A percentile compares a stretch with the other conserved stretches of the same genome.
These are phyloP conservation scores for Tenualosa ilisha DNA, from an alignment of 2,797 vertebrate species.

Conservation along the genomic window DNA sequence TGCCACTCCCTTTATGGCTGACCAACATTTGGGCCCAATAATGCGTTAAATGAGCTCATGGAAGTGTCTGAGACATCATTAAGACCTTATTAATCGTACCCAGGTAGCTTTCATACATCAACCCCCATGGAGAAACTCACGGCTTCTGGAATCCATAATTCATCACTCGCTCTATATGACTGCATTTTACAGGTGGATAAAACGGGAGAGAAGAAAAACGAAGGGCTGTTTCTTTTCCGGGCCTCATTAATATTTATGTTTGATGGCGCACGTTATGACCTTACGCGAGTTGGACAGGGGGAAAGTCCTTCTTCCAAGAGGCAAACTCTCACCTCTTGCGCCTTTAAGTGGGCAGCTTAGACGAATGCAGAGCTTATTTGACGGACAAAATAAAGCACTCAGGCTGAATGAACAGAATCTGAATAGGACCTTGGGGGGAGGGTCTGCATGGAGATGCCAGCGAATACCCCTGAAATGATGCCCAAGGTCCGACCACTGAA, in stretches of 20 bases:
- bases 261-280: conserved; percentile 15
- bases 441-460: neutral
- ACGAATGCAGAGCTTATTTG: neutral
- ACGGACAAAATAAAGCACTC: neutral
- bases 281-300: neutral
- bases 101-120: conserved; percentile 68
- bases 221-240: conserved; percentile 50
- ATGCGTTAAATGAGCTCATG: conserved; percentile 70
- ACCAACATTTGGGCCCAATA: conserved; percentile 58
- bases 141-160: conserved; percentile 40
- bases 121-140: neutral
- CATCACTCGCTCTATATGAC: conserved; percentile 49
- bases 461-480: neutral
- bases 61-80: conserved; percentile 70
- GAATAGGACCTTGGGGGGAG: neutral
- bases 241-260: conserved; percentile 65
- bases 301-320: neutral
- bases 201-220: conserved; percentile 40
- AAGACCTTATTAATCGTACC: conserved; percentile 73
- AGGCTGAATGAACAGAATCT: neutral
- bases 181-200: conserved; percentile 42
- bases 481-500: neutral
- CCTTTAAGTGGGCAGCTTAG: neutral
- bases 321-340: neutral
- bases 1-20: conserved; percentile 30